Conservation (phyloP, 1,140 invertebrate genomes). For the Lepeophtheirus salmonis region DNA sequence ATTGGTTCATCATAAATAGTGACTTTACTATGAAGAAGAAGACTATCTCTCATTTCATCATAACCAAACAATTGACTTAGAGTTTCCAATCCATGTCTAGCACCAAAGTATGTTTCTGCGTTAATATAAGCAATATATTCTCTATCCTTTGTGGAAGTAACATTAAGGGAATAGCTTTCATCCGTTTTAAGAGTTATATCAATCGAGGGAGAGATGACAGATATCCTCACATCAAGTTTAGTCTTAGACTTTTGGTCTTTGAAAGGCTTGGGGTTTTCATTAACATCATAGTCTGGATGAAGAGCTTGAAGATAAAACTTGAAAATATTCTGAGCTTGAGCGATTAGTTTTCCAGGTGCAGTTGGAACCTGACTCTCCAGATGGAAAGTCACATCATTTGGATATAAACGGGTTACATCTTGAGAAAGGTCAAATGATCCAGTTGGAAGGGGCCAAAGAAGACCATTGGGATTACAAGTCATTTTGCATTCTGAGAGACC, state of each 20-base stretch:
- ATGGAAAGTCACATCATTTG: not conserved
- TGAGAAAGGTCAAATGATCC: conserved; percentile 21
- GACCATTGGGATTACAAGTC: conserved; percentile 28
- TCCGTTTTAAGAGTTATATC: conserved; percentile 19
- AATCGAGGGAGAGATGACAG: not conserved
- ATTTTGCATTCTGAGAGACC: conserved; percentile 23
- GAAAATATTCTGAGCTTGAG: not conserved
- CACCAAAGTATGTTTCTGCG: conserved; percentile 25
- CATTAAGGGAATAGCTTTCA: conserved; percentile 17
- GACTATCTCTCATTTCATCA: conserved; percentile 19
- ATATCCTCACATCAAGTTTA: not conserved
- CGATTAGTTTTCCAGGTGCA: not conserved
- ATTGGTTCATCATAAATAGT: conserved; percentile 19
- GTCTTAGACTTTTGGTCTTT: not conserved
- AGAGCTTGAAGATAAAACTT: not conserved
- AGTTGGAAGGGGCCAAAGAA: conserved; percentile 51
- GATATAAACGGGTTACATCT: not conserved
- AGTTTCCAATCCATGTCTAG: conserved; percentile 26
- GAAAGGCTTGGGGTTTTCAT: not conserved
- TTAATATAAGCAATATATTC: conserved; percentile 20
- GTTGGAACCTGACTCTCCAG: not conserved
- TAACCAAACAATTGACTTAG: conserved; percentile 24
- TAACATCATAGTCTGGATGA: too few relatives aligned
- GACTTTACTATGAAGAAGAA: conserved; percentile 19
- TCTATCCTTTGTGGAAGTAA: not conserved